Evolutionary conservation across 2,113 vertebrate species (phyloP).

Genomic region (Xiphophorus maculatus): DNA sequence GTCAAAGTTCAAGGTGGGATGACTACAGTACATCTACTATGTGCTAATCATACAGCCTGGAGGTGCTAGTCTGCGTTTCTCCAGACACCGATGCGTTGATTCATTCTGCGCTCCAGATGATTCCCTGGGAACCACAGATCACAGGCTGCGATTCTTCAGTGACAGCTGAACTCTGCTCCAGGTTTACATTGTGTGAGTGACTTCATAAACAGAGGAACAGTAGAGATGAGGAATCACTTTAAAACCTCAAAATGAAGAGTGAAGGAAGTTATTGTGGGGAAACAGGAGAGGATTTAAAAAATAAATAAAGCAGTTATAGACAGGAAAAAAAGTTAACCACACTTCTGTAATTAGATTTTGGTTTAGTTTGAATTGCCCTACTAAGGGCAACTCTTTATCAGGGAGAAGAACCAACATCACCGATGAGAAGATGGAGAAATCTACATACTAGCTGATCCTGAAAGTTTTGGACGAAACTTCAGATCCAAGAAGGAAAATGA

Average conservation of each 20-base stretch:
- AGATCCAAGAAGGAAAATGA: no score
- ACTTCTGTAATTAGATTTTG: neutral
- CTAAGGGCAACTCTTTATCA: no score
- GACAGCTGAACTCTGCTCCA: no score
- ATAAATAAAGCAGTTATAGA: neutral
- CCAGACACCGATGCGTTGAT: constrained; percentile 38
- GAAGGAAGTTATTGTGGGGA: neutral
- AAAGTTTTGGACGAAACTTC: no score
- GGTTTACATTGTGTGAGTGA: neutral
- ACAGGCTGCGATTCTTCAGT: no score
- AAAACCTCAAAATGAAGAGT: neutral
- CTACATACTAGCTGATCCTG: no score
- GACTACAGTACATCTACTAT: no score
- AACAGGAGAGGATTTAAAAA: neutral
- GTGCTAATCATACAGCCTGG: neutral
- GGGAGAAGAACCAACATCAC: no score
- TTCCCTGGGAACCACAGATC: no score
- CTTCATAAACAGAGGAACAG: neutral
- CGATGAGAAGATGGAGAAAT: no score
- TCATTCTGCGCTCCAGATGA: constrained; percentile 5
- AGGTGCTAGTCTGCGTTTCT: neutral
- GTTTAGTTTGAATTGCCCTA: neutral
- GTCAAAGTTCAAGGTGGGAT: no score
- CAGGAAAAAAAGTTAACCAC: neutral
- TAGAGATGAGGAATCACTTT: neutral